Conservation (phyloP, 1,140 invertebrate species). For the Cephus cinctus region DNA sequence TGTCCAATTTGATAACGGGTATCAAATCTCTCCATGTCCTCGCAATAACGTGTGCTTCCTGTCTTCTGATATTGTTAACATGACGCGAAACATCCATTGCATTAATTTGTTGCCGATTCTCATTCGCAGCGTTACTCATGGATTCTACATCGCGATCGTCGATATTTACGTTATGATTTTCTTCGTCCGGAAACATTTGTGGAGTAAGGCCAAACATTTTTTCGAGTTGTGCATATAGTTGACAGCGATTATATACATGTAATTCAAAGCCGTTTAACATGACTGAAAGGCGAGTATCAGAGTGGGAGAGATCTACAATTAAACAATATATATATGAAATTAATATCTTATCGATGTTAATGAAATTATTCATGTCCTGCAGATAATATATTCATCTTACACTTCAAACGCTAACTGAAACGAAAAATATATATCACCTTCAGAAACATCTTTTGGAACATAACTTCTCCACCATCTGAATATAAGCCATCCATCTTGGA, state of each 20-base stretch:
- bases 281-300: constrained; percentile 88
- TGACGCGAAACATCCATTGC: constrained; percentile 54
- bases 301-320: constrained; percentile 88
- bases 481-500: constrained; percentile 97
- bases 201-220: constrained; percentile 84
- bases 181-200: constrained; percentile 67
- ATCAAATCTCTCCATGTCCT: constrained; percentile 94
- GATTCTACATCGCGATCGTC: constrained; percentile 51
- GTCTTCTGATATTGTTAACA: constrained; percentile 49
- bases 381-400: too few species aligned
- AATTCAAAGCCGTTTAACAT: constrained; percentile 95
- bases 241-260: constrained; percentile 93
- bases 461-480: constrained; percentile 97
- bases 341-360: neutral
- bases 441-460: constrained; percentile 90
- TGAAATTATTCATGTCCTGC: too few species aligned
- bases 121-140: constrained; percentile 49
- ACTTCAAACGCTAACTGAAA: too few species aligned
- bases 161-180: constrained; percentile 38
- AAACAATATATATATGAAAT: constrained; percentile 14
- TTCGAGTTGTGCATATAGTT: constrained; percentile 85
- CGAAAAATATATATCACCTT: constrained; percentile 69
- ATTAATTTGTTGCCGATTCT: constrained; percentile 68
- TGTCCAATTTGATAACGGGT: constrained; percentile 94
- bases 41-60: constrained; percentile 64